A percentile compares a stretch with the other conserved stretches of the same genome.
phyloP scores from a whole-genome alignment of 2,797 vertebrate genomes.

The Macropus fuliginosus region DNA sequence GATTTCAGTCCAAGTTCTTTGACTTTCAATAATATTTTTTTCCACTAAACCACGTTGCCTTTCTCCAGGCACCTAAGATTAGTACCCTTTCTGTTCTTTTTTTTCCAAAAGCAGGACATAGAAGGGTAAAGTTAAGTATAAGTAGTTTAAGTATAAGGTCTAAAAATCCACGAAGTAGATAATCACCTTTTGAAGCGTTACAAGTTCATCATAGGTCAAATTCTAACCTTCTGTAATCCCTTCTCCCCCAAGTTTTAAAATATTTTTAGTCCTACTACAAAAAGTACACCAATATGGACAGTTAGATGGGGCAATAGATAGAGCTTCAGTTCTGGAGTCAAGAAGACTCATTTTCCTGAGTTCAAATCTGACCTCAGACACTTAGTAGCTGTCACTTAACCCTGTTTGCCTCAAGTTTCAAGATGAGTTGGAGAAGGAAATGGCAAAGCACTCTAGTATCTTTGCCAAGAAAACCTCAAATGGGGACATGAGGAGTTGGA shows the following conservation, averaged over 20 bases:
- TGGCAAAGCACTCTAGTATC: too few relatives aligned
- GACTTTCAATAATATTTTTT: background rate
- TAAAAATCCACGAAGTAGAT: rapidly evolving
- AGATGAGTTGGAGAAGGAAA: too few relatives aligned
- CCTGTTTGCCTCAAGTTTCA: too few relatives aligned
- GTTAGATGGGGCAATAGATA: background rate
- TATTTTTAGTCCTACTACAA: background rate
- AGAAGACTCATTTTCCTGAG: too few relatives aligned
- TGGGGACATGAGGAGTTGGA: background rate
- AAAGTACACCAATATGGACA: background rate
- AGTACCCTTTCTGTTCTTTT: background rate
- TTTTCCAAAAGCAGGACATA: background rate
- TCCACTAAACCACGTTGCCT: background rate
- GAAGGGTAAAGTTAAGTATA: background rate
- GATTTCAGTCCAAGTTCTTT: background rate
- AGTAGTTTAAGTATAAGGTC: background rate
- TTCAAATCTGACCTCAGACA: too few relatives aligned
- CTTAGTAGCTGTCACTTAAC: too few relatives aligned
- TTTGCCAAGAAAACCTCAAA: background rate
- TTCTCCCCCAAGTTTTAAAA: background rate
- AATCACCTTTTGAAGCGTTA: background rate
- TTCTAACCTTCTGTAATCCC: background rate
- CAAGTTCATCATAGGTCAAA: background rate
- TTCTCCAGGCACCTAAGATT: background rate
- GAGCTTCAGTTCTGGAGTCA: too few relatives aligned